A percentile compares a stretch with the other conserved stretches of the same genome.
phyloP scores from a whole-genome alignment of 2,888 invertebrate genomes.

The Phyto melanocephala region DNA sequence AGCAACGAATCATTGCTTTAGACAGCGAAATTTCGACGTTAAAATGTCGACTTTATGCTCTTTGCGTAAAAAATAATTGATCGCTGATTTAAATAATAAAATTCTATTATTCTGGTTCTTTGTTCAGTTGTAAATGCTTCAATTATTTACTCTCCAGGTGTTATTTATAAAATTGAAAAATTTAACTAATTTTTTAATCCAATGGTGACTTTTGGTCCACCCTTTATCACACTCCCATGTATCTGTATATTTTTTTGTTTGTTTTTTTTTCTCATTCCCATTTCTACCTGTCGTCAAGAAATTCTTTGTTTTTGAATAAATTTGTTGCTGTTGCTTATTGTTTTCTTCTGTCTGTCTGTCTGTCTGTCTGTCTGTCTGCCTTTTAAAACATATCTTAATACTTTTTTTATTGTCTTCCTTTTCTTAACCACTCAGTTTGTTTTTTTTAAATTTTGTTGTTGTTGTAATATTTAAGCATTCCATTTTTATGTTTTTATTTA shows the following conservation, averaged over 20 bases:
- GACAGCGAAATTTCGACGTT: too few relatives aligned
- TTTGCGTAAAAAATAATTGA: too few relatives aligned
- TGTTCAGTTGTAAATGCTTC: too few relatives aligned
- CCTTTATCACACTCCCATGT: neutral
- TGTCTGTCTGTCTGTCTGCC: too few relatives aligned
- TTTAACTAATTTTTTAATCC: too few relatives aligned
- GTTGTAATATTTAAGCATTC: neutral
- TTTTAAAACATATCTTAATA: conserved; percentile 2
- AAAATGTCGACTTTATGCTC: too few relatives aligned
- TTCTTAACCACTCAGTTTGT: neutral
- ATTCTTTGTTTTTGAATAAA: conserved; percentile 18
- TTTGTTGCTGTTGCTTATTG: conserved; percentile 7
- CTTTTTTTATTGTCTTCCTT: conserved; percentile 39
- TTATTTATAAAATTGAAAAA: too few relatives aligned
- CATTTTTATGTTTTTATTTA: too few relatives aligned
- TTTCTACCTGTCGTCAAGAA: conserved; percentile 52
- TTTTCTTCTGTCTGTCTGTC: conserved; percentile 1
- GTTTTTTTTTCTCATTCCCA: neutral
- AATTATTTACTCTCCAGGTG: too few relatives aligned
- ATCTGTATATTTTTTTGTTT: neutral
- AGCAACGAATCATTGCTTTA: too few relatives aligned
- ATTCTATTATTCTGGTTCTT: too few relatives aligned
- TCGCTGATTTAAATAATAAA: too few relatives aligned
- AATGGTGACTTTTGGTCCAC: neutral
- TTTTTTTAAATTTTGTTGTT: conserved; percentile 7